Evolutionary conservation across 2,113 vertebrate species (phyloP).

Genomic region (Aleadryas rufinucha): DNA sequence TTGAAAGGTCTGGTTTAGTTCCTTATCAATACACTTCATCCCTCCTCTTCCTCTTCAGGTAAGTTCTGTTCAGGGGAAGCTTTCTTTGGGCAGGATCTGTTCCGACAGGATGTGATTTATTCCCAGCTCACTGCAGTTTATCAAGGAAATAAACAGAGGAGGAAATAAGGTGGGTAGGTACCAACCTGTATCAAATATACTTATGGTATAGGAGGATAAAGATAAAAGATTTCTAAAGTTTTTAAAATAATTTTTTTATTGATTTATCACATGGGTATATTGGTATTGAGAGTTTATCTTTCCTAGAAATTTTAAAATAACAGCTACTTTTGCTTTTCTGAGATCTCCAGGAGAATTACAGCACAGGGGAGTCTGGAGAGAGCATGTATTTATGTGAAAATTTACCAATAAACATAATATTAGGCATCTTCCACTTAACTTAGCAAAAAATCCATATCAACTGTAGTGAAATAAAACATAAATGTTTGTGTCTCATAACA

Average conservation of each 20-base stretch:
- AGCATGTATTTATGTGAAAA: not conserved
- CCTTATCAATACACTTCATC: not conserved
- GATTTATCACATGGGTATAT: not conserved
- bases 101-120: not conserved
- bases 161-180: not conserved
- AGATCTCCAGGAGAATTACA: not conserved
- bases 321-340: not conserved
- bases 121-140: conserved; percentile 3
- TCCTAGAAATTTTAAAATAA: not conserved
- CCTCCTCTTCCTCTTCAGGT: not conserved
- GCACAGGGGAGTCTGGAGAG: not conserved
- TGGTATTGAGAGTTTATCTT: not conserved
- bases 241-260: not conserved
- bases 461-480: not conserved
- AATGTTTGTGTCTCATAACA: not conserved
- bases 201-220: not conserved
- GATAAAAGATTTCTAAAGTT: not conserved
- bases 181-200: not conserved
- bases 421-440: not conserved
- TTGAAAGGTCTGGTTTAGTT: not conserved
- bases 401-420: not conserved
- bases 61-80: not conserved
- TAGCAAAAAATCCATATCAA: not conserved
- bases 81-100: conserved; percentile 21
- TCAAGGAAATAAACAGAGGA: conserved; percentile 43